Evolutionary conservation across 1,140 invertebrate genomes (phyloP).

Genomic region (Hyposmocoma kahamanoa): DNA sequence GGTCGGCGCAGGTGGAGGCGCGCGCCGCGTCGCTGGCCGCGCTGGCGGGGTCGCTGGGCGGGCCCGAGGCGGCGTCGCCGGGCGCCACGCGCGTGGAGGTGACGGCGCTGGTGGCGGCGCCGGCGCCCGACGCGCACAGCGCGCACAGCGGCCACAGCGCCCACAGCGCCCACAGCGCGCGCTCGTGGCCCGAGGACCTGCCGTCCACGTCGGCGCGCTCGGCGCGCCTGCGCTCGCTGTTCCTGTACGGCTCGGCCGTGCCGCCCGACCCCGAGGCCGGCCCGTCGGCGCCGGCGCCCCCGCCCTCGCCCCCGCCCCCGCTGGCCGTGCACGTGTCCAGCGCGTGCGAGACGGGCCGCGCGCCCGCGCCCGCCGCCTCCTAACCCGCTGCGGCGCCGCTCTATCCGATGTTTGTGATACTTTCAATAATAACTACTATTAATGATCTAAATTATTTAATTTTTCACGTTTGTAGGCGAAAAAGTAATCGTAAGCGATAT

Average conservation of each 20-base stretch:
- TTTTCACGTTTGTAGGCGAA: constrained; percentile 69
- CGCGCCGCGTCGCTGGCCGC: constrained; percentile 53
- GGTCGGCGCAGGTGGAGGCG: constrained; percentile 38
- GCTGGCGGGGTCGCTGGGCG: constrained; percentile 52
- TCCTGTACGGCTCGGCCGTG: constrained; percentile 46
- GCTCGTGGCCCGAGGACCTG: constrained; percentile 45
- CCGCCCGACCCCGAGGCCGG: constrained; percentile 42
- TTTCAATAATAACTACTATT: constrained; percentile 68
- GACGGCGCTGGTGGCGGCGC: constrained; percentile 41
- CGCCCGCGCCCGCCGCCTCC: neutral
- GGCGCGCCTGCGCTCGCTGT: constrained; percentile 43
- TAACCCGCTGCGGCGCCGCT: constrained; percentile 19
- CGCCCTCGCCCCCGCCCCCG: constrained; percentile 5
- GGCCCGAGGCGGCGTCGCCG: constrained; percentile 28
- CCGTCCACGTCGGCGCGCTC: constrained; percentile 40
- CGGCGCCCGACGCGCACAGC: constrained; percentile 23
- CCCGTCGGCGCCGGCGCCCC: neutral
- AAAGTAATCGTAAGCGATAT: constrained; percentile 56
- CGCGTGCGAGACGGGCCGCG: constrained; percentile 12
- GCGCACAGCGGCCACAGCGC: constrained; percentile 47
- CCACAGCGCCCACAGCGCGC: constrained; percentile 32
- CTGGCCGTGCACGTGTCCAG: constrained; percentile 6
- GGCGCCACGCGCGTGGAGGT: constrained; percentile 42
- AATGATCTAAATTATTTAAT: constrained; percentile 72
- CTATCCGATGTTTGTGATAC: constrained; percentile 71